Conservation (phyloP, 1,140 invertebrate species). For the Nixonia krombeini region DNA sequence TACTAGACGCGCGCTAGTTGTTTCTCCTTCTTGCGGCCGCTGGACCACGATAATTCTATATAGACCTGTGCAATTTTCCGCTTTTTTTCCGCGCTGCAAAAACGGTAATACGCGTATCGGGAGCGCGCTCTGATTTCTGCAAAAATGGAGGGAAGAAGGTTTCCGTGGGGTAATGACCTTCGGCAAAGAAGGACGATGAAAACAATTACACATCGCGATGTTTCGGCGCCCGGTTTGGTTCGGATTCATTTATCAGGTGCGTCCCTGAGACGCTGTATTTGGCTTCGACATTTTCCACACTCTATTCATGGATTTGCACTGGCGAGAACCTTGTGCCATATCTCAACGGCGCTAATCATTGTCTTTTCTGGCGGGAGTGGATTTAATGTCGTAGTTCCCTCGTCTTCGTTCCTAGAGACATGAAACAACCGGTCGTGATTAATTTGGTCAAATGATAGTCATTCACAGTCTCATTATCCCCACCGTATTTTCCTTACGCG, state of each 20-base stretch:
- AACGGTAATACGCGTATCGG: background rate
- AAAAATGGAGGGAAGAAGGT: no score
- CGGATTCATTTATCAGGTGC: background rate
- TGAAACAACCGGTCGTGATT: no score
- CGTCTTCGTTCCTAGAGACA: no score
- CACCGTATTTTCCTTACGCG: no score
- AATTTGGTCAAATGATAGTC: no score
- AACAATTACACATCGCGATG: no score
- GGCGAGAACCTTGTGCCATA: constrained; percentile 59
- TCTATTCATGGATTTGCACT: constrained; percentile 50
- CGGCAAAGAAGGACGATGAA: no score
- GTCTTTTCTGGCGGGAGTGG: constrained; percentile 41
- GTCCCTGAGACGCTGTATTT: constrained; percentile 35
- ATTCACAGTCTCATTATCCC: no score
- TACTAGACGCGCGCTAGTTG: constrained; percentile 8
- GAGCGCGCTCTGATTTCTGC: no score
- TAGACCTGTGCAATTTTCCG: constrained; percentile 15
- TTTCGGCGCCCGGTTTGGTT: no score
- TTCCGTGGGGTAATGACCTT: no score
- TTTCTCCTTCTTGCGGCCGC: constrained; percentile 27
- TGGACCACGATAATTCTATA: constrained; percentile 35
- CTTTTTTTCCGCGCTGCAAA: constrained; percentile 9
- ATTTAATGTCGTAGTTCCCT: no score
- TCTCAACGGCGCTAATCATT: constrained; percentile 53
- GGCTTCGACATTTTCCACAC: constrained; percentile 40